Evolutionary conservation across 2,113 vertebrate species (phyloP).

Genomic region (Pituophis catenifer): DNA sequence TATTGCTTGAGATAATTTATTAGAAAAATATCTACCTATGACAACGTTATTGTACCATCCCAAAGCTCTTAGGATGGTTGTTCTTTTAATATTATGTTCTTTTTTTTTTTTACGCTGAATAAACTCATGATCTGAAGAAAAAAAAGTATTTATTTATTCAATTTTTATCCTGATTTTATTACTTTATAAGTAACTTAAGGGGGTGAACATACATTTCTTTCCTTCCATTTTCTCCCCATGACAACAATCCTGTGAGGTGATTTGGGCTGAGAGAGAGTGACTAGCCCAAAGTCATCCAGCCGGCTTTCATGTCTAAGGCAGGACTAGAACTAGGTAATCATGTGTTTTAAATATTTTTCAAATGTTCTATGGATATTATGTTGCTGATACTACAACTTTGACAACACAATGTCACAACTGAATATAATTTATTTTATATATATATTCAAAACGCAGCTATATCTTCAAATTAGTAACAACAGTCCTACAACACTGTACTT

Average conservation of each 20-base stretch:
- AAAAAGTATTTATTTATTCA: background rate
- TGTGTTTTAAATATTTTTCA: background rate
- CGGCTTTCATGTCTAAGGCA: background rate
- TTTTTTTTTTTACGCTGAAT: background rate
- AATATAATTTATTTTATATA: accelerated
- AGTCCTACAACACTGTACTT: background rate
- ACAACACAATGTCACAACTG: background rate
- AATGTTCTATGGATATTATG: constrained; percentile 1
- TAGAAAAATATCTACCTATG: background rate
- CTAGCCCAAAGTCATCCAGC: background rate
- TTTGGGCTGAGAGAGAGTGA: background rate
- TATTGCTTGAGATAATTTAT: background rate
- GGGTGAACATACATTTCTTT: background rate
- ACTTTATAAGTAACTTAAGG: background rate
- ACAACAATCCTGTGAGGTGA: background rate
- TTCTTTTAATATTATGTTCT: background rate
- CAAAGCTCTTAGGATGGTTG: background rate
- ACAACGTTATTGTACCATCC: background rate
- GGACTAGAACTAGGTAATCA: background rate
- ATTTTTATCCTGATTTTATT: background rate
- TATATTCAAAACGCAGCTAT: background rate
- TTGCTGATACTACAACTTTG: background rate
- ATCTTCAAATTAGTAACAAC: background rate
- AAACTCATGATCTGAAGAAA: background rate
- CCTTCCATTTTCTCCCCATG: background rate